Evolutionary conservation across 37 sponge, comb jelly and placozoan genomes (phyloP).

Genomic region (Halisarca cf. caerulea): DNA sequence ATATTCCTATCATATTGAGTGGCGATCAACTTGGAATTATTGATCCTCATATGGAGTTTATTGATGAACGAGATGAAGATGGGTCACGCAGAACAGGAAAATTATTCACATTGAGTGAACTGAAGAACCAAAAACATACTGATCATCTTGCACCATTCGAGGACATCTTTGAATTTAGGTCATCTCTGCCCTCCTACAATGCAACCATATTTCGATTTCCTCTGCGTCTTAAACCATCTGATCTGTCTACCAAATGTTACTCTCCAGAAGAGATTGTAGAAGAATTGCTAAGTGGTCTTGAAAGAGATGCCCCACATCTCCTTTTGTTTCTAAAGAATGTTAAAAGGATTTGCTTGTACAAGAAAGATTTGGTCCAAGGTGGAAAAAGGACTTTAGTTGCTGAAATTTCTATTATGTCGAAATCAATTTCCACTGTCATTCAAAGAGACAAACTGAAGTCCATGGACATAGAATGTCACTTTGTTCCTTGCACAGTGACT

Average conservation of each 20-base stretch:
- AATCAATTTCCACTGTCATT: background rate
- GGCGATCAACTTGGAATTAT: constrained; percentile 40
- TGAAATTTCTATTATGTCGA: background rate
- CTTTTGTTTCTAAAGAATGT: constrained; percentile 67
- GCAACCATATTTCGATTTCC: constrained; percentile 86
- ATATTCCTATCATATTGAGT: constrained; percentile 68
- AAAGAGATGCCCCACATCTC: constrained; percentile 39
- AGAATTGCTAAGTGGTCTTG: constrained; percentile 36
- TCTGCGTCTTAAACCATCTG: constrained; percentile 39
- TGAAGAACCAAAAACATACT: constrained; percentile 2
- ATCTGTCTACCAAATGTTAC: constrained; percentile 24
- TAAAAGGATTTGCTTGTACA: constrained; percentile 37
- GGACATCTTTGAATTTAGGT: constrained; percentile 38
- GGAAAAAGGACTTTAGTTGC: background rate
- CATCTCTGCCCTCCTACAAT: constrained; percentile 10
- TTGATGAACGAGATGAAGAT: background rate
- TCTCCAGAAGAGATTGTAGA: constrained; percentile 32
- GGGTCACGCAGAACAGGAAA: background rate
- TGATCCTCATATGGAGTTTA: constrained; percentile 49
- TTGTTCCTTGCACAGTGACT: background rate
- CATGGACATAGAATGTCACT: background rate
- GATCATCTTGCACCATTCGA: constrained; percentile 40
- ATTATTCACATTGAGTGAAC: constrained; percentile 1
- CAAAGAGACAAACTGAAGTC: background rate
- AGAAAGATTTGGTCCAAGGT: background rate